Percentiles rank a stretch among this genome's conserved stretches.
phyloP scores from a whole-genome alignment of 2,113 vertebrate species.

The Gila orcuttii region DNA sequence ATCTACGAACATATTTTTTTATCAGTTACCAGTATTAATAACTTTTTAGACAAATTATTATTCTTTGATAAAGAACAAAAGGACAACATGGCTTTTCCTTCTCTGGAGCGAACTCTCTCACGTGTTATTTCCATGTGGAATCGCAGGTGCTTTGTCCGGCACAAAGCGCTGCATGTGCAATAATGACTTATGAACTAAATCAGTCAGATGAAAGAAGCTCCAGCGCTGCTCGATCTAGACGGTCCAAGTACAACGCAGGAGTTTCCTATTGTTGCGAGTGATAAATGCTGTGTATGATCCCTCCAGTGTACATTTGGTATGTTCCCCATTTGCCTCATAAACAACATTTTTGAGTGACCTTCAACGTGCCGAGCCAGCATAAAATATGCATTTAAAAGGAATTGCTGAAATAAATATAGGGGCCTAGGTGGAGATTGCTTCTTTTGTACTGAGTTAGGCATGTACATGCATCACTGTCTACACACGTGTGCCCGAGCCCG shows the following conservation, averaged over 20 bases:
- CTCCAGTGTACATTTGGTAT: constrained; percentile 67
- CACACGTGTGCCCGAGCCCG: constrained; percentile 65
- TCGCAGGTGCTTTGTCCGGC: constrained; percentile 24
- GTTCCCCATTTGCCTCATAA: constrained; percentile 70
- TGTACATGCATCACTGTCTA: constrained; percentile 82
- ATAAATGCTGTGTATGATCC: constrained; percentile 74
- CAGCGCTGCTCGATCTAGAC: background rate
- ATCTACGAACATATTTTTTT: background rate
- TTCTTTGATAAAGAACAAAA: background rate
- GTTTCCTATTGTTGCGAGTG: constrained; percentile 71
- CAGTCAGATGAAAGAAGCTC: constrained; percentile 17
- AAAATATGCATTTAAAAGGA: constrained; percentile 82
- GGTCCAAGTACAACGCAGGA: constrained; percentile 31
- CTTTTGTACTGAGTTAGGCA: constrained; percentile 72
- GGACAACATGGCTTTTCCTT: background rate
- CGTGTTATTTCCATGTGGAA: constrained; percentile 10
- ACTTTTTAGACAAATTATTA: background rate
- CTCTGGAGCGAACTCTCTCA: background rate
- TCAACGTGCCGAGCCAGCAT: constrained; percentile 81
- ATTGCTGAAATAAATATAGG: constrained; percentile 67
- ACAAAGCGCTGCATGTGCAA: constrained; percentile 24
- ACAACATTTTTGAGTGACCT: constrained; percentile 76
- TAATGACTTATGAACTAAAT: constrained; percentile 28
- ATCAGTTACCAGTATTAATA: background rate
- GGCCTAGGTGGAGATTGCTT: constrained; percentile 73